Evolutionary conservation across 2,113 vertebrate genomes (phyloP).

Genomic region (Urocolius indicus): DNA sequence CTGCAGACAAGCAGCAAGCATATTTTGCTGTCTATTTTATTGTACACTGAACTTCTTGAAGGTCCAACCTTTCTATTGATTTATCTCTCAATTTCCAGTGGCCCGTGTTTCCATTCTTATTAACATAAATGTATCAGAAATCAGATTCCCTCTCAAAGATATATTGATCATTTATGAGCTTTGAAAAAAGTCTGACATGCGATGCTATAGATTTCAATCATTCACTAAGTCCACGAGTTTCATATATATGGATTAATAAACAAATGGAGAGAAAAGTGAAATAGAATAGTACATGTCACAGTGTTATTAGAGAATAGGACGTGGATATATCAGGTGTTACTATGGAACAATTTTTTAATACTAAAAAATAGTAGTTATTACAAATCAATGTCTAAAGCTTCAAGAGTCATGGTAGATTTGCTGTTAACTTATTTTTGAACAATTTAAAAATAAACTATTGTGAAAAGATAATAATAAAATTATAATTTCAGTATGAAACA

Average conservation of each 20-base stretch:
- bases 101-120: constrained; percentile 58
- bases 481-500: neutral
- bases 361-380: neutral
- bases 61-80: constrained; percentile 71
- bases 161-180: constrained; percentile 57
- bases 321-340: neutral
- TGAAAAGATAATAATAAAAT: neutral
- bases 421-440: neutral
- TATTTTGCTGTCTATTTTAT: constrained; percentile 64
- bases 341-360: neutral
- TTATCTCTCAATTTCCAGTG: constrained; percentile 71
- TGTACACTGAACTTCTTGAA: constrained; percentile 61
- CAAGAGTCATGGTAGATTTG: neutral
- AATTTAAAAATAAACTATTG: neutral
- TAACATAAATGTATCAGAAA: constrained; percentile 72
- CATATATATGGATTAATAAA: neutral
- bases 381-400: neutral
- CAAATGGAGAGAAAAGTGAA: neutral
- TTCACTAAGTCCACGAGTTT: neutral
- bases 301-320: neutral
- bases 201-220: constrained; percentile 13
- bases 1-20: constrained; percentile 71
- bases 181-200: constrained; percentile 39
- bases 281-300: neutral
- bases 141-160: constrained; percentile 59